Base-by-base conservation (phyloP, 2,113 vertebrate species). In the Cyprinodon tularosa region DNA sequence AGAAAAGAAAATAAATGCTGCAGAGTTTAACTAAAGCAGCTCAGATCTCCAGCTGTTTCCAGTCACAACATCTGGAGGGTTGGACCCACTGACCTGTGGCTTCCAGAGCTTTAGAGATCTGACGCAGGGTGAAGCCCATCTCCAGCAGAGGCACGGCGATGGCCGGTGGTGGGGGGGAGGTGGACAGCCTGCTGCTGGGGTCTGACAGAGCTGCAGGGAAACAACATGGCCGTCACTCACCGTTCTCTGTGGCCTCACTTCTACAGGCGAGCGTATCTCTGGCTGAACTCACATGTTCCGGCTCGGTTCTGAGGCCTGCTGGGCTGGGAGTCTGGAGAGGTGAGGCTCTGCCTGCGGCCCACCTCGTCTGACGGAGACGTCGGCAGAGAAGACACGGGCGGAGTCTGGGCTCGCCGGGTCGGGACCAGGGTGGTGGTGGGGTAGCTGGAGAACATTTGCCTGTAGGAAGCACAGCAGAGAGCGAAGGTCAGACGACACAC, bases 401-500 rank as follows among this genome's bases (percentile, higher is more conserved):
- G 98, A 36, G 97, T 99, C 92, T 99, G 98, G 38, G 98, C 98
- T 64, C 98, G 96, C 6, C 98, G 96, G 22, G 95, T 94, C 0
- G 98, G 97, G 71, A 95, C 94, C 20, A 99, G 93, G 0, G 96
- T 96, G 45, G 97, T 99, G 10, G 98, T 99, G 3, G 98, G 98
- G 70, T 99, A 99, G 90, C 97, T 99, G 72, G 97, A 99, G 91
- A 99, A 99, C 98, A 99, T 99, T 96, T 99, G 98, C 88, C 98
- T 99, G 94, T 71, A 63, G 2, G 4, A 63, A 14, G 66, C 14
- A 62, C 3, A 78, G 60, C 61, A 12, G 6, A 20, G 2, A 17
- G 4, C 48, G 17, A 53, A 53, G 50, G 17, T 53, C 50, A 20
- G 17, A 15, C 17, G 6, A 53, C 50, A 4, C 50, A 3, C 15